These are phyloP conservation scores for Centropyge bicolor DNA, from an alignment of 2,797 vertebrate species.

Conservation along the genomic window DNA sequence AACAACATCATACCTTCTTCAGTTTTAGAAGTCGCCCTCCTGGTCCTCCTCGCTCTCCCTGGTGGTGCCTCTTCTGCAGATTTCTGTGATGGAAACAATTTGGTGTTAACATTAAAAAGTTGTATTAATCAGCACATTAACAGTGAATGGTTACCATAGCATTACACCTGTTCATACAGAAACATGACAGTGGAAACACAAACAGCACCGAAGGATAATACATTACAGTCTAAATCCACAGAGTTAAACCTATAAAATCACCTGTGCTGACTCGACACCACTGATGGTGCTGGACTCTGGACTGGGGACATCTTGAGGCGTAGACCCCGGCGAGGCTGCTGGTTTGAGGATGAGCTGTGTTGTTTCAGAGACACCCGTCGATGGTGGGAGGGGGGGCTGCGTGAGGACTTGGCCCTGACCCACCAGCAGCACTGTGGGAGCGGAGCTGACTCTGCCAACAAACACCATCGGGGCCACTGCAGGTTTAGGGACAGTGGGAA, in stretches of 20 bases:
- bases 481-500: not conserved
- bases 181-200: too few relatives aligned
- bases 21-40: constrained; percentile 31
- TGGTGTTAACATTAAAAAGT: not conserved
- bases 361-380: not conserved
- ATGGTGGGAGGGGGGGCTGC: accelerated
- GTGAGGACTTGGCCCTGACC: not conserved
- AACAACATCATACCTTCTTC: constrained; percentile 43
- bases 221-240: too few relatives aligned
- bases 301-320: constrained; percentile 25
- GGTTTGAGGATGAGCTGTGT: constrained; percentile 29
- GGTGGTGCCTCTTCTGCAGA: constrained; percentile 25
- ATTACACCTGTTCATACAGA: not conserved
- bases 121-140: not conserved
- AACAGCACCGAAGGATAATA: too few relatives aligned
- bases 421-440: constrained; percentile 18
- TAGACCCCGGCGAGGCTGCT: accelerated
- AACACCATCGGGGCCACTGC: not conserved
- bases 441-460: constrained; percentile 4
- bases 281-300: constrained; percentile 25
- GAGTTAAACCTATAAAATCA: not conserved
- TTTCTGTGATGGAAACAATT: constrained; percentile 34
- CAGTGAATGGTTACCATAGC: not conserved
- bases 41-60: constrained; percentile 33
- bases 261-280: not conserved